Conservation (phyloP, 2,888 invertebrate genomes). For the Cetonia aurata region DNA sequence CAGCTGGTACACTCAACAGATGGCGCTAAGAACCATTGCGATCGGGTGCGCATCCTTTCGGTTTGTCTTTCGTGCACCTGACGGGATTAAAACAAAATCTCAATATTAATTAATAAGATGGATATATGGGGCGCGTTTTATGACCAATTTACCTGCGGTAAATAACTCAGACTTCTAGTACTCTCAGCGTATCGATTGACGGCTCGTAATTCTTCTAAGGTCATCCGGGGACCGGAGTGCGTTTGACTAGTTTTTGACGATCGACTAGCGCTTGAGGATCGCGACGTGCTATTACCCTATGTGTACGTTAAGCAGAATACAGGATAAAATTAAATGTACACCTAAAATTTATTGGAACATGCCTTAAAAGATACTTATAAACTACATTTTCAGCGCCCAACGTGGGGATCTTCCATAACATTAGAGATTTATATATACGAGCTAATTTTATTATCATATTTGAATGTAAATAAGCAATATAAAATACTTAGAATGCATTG, state of each 20-base stretch:
- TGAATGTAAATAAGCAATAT: too few relatives aligned
- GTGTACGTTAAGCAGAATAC: slow-evolving; percentile 19
- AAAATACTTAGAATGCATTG: too few relatives aligned
- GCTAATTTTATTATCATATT: too few relatives aligned
- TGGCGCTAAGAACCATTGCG: slow-evolving; percentile 95
- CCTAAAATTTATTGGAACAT: too few relatives aligned
- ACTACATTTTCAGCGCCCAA: too few relatives aligned
- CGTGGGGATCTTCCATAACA: too few relatives aligned
- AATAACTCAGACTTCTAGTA: slow-evolving; percentile 90
- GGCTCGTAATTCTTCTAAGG: slow-evolving; percentile 85
- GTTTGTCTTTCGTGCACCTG: slow-evolving; percentile 97
- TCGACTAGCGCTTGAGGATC: slow-evolving; percentile 80
- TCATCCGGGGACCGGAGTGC: slow-evolving; percentile 78
- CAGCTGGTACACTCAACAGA: slow-evolving; percentile 68
- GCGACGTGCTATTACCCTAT: slow-evolving; percentile 70
- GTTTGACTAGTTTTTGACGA: slow-evolving; percentile 73
- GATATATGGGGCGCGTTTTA: neutral
- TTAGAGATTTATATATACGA: too few relatives aligned
- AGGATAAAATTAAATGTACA: too few relatives aligned
- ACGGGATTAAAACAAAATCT: slow-evolving; percentile 50
- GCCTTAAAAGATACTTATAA: too few relatives aligned
- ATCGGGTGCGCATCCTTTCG: slow-evolving; percentile 95
- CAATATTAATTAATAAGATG: neutral
- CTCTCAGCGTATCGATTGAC: slow-evolving; percentile 93
- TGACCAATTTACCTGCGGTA: slow-evolving; percentile 81